Conservation (phyloP, 1,140 invertebrate genomes). For the Zaprionus taronus region DNA sequence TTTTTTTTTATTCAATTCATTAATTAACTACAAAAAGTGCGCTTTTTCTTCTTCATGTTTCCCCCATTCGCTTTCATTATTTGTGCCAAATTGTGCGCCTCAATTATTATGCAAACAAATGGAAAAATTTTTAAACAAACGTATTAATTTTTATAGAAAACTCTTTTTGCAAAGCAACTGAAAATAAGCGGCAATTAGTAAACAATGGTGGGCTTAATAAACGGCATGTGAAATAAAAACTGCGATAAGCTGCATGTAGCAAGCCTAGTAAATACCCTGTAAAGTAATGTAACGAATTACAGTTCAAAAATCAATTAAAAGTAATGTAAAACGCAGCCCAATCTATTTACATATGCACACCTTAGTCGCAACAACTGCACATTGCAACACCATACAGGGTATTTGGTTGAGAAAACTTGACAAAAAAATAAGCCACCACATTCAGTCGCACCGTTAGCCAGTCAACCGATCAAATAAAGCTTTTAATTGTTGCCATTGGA, state of each 20-base stretch:
- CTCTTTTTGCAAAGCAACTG: slow-evolving; percentile 44
- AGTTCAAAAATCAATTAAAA: neutral
- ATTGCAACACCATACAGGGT: neutral
- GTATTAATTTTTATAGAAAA: slow-evolving; percentile 66
- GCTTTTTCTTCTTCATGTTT: neutral
- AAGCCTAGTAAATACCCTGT: neutral
- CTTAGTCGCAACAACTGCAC: neutral
- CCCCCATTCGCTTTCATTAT: slow-evolving; percentile 47
- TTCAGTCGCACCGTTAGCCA: slow-evolving; percentile 35
- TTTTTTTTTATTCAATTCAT: slow-evolving; percentile 21
- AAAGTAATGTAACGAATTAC: neutral
- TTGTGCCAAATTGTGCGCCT: slow-evolving; percentile 43
- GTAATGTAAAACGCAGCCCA: neutral
- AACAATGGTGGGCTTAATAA: slow-evolving; percentile 47
- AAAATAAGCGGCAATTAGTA: slow-evolving; percentile 64
- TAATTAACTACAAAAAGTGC: slow-evolving; percentile 62
- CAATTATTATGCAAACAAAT: slow-evolving; percentile 61
- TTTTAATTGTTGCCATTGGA: slow-evolving; percentile 77
- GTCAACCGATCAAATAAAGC: slow-evolving; percentile 59
- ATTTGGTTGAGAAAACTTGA: slow-evolving; percentile 8
- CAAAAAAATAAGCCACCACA: neutral
- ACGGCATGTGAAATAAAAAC: slow-evolving; percentile 10
- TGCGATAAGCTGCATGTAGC: neutral
- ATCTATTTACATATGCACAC: neutral
- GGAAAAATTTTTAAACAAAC: slow-evolving; percentile 54